Conservation (phyloP, 37 sponge, comb jelly and placozoan genomes). For the Diacarnus erythraeanus region DNA sequence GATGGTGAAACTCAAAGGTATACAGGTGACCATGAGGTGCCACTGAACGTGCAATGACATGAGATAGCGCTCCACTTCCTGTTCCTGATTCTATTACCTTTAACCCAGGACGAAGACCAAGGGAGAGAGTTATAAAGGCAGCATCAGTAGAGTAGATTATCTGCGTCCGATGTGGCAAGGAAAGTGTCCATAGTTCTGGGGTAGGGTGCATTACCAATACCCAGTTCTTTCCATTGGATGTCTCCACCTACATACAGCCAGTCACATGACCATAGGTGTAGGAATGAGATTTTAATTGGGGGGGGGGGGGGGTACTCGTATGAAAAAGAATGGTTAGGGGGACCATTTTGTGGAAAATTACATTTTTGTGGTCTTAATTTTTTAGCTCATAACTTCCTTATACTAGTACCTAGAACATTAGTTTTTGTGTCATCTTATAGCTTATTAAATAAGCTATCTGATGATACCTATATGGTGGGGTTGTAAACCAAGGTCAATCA, state of each 20-base stretch:
- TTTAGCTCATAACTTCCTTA: neutral
- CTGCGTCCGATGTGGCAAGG: conserved; percentile 97
- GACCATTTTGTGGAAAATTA: too few relatives aligned
- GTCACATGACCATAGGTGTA: too few relatives aligned
- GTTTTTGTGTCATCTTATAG: too few relatives aligned
- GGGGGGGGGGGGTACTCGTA: too few relatives aligned
- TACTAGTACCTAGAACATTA: too few relatives aligned
- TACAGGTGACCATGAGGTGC: conserved; percentile 92
- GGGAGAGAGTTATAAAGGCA: conserved; percentile 72
- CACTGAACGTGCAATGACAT: conserved; percentile 84
- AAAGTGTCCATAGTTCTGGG: conserved; percentile 95
- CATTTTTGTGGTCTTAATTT: neutral
- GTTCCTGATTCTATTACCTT: conserved; percentile 91
- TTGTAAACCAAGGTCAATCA: too few relatives aligned
- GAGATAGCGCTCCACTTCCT: conserved; percentile 96
- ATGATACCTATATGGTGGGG: neutral
- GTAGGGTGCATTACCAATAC: conserved; percentile 82
- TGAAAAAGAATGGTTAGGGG: too few relatives aligned
- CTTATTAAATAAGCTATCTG: neutral
- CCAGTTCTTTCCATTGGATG: conserved; percentile 77
- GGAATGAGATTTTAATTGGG: too few relatives aligned
- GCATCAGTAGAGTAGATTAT: conserved; percentile 91
- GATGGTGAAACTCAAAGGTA: conserved; percentile 94
- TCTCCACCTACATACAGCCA: conserved; percentile 59
- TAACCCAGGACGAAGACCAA: conserved; percentile 87